phyloP scores from a whole-genome alignment of 2,113 vertebrate species.

The Sylvia atricapilla region DNA sequence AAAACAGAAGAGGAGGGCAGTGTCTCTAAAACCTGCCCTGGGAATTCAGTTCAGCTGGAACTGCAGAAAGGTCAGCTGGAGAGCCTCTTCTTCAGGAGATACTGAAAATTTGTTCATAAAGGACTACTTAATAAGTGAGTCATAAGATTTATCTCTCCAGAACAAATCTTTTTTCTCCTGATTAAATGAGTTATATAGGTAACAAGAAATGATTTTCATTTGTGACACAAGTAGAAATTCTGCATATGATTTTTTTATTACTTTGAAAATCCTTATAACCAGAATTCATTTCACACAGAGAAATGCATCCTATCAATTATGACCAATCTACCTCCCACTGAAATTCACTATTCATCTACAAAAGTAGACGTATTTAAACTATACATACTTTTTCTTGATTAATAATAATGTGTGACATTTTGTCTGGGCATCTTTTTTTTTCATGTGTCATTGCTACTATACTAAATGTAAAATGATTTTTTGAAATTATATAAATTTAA shows the following conservation, averaged over 20 bases:
- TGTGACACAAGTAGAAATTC: not conserved
- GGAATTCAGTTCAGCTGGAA: not conserved
- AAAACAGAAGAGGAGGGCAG: not conserved
- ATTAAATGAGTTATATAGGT: not conserved
- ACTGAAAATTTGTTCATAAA: not conserved
- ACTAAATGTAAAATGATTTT: not conserved
- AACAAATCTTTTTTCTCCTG: not conserved
- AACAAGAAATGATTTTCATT: not conserved
- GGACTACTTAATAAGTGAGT: not conserved
- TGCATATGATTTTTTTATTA: not conserved
- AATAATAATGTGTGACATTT: not conserved
- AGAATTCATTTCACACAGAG: not conserved
- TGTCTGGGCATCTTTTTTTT: not conserved
- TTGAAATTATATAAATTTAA: not conserved
- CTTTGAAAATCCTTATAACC: not conserved
- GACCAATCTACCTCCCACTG: not conserved
- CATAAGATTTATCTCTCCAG: not conserved
- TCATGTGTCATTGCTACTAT: not conserved
- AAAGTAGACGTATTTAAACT: slow-evolving; percentile 15
- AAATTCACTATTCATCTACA: not conserved
- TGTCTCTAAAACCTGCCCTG: not conserved
- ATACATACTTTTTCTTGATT: not conserved
- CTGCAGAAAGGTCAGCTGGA: not conserved
- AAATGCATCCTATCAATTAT: not conserved
- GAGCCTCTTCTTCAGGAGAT: not conserved